Percentiles rank a stretch among this genome's conserved stretches.
Evolutionary conservation across 2,113 vertebrate genomes (phyloP).

Genomic region (Sinosuthora webbiana): DNA sequence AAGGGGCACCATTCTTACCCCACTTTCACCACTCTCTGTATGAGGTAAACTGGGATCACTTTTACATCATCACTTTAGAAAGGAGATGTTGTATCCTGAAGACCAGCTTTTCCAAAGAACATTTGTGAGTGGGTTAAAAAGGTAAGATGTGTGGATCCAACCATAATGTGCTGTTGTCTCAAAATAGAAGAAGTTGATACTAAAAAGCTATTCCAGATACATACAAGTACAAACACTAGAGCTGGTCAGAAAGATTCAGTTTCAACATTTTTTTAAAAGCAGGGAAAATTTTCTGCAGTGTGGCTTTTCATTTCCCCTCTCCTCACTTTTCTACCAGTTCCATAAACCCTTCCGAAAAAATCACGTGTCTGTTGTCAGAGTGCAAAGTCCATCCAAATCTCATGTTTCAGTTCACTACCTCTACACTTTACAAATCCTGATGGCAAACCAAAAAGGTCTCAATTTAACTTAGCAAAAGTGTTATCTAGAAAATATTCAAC

Average conservation of each 20-base stretch:
- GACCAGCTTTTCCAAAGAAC: slow-evolving; percentile 58
- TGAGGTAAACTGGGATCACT: slow-evolving; percentile 64
- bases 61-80: slow-evolving; percentile 39
- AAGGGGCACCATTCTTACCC: background rate
- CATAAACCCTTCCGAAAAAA: slow-evolving; percentile 30
- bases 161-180: slow-evolving; percentile 65
- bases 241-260: slow-evolving; percentile 53
- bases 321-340: slow-evolving; percentile 24
- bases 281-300: background rate
- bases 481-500: slow-evolving; percentile 72
- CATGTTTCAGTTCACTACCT: slow-evolving; percentile 55
- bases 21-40: slow-evolving; percentile 22
- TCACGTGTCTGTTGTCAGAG: slow-evolving; percentile 20
- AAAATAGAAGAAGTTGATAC: slow-evolving; percentile 70
- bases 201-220: slow-evolving; percentile 76
- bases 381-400: slow-evolving; percentile 71
- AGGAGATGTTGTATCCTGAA: slow-evolving; percentile 51
- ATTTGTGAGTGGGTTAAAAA: slow-evolving; percentile 31
- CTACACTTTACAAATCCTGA: slow-evolving; percentile 65
- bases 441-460: slow-evolving; percentile 62
- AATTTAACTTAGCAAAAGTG: slow-evolving; percentile 74
- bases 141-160: slow-evolving; percentile 49
- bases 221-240: slow-evolving; percentile 62
- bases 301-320: background rate
- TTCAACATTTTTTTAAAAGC: background rate